phyloP scores from a whole-genome alignment of 2,113 vertebrate species.

The Macrotis lagotis region DNA sequence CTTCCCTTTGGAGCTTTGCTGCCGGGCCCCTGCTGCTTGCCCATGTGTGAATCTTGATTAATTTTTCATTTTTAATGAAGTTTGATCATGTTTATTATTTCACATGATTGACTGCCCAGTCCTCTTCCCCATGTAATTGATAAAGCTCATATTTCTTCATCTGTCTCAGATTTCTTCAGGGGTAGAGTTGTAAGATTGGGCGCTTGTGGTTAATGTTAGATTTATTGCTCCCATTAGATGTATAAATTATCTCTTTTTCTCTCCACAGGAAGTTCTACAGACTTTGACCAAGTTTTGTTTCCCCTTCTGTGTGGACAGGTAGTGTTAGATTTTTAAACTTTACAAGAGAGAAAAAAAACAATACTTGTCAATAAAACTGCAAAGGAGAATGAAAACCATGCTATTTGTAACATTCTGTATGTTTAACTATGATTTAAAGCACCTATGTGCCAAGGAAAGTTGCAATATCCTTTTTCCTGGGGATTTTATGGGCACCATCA shows the following conservation, averaged over 20 bases:
- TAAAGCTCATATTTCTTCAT: conserved; percentile 91
- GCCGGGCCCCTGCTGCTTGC: conserved; percentile 88
- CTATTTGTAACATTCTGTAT: conserved; percentile 85
- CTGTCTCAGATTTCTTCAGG: conserved; percentile 91
- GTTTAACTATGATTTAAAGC: conserved; percentile 90
- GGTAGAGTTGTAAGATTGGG: conserved; percentile 88
- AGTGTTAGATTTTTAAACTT: conserved; percentile 85
- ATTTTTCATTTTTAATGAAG: conserved; percentile 93
- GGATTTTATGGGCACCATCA: conserved; percentile 81
- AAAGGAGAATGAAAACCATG: conserved; percentile 84
- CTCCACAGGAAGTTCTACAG: conserved; percentile 92
- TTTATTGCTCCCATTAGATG: conserved; percentile 94
- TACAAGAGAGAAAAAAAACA: conserved; percentile 80
- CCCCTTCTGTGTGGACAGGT: conserved; percentile 98
- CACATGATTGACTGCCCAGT: conserved; percentile 88
- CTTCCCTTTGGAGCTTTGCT: conserved; percentile 85
- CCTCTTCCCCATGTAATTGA: conserved; percentile 87
- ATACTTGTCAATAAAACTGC: conserved; percentile 82
- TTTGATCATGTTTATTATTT: conserved; percentile 91
- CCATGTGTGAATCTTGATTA: conserved; percentile 90
- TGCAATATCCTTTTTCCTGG: conserved; percentile 81
- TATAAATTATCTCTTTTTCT: conserved; percentile 94
- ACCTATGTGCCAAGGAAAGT: conserved; percentile 81
- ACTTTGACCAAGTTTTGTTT: conserved; percentile 98
- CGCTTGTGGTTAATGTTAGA: conserved; percentile 91